phyloP scores from a whole-genome alignment of 2,113 vertebrate genomes.

The Nothocercus nigrocapillus region DNA sequence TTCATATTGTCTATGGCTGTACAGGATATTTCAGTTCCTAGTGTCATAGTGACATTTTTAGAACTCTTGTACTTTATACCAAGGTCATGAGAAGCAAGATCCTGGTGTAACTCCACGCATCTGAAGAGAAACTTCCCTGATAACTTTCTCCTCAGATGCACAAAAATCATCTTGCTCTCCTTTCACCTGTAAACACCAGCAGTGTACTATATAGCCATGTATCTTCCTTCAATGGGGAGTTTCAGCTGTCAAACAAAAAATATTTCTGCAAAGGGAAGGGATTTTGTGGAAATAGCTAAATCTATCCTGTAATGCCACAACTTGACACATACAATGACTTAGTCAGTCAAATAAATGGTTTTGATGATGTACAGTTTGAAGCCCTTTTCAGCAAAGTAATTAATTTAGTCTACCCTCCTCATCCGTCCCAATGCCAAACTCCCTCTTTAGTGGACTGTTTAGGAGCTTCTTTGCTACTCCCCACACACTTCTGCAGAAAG shows the following conservation, averaged over 20 bases:
- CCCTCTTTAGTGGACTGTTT: slow-evolving; percentile 1
- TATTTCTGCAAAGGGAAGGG: slow-evolving; percentile 40
- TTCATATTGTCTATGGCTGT: not conserved
- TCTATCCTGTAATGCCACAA: slow-evolving; percentile 11
- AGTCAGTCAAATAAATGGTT: slow-evolving; percentile 40
- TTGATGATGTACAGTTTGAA: slow-evolving; percentile 30
- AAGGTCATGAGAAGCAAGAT: not conserved
- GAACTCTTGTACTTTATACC: not conserved
- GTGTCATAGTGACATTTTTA: not conserved
- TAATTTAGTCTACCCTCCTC: slow-evolving; percentile 62
- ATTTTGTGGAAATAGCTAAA: slow-evolving; percentile 22
- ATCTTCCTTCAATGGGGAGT: not conserved
- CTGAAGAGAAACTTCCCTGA: not conserved
- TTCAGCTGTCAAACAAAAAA: slow-evolving; percentile 24
- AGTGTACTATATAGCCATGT: not conserved
- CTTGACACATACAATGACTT: slow-evolving; percentile 4
- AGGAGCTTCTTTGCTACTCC: slow-evolving; percentile 4
- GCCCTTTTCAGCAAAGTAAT: slow-evolving; percentile 34
- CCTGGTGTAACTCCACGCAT: not conserved
- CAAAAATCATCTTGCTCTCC: not conserved
- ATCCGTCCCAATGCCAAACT: slow-evolving; percentile 43
- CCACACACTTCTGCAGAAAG: not conserved
- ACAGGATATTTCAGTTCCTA: not conserved
- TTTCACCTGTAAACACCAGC: not conserved
- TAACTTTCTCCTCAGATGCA: not conserved